Evolutionary conservation across 2,797 vertebrate species (phyloP).

Genomic region (Squalus acanthias): DNA sequence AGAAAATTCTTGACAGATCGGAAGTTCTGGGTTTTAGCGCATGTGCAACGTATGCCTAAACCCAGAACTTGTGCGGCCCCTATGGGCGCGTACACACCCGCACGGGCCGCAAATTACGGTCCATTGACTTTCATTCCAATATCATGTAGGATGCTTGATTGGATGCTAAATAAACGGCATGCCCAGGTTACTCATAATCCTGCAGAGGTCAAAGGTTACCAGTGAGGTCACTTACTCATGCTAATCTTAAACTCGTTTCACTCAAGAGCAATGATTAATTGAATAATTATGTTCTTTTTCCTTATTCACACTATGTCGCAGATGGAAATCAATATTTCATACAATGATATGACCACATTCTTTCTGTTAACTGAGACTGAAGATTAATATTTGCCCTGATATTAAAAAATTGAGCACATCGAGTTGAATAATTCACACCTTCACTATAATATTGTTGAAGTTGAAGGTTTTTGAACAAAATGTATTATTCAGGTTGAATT

Average conservation of each 20-base stretch:
- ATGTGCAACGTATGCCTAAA: too few relatives aligned
- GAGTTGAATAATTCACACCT: background rate
- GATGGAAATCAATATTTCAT: background rate
- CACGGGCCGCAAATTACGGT: too few relatives aligned
- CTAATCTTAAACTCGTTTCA: background rate
- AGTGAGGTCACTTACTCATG: background rate
- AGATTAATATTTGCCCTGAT: background rate
- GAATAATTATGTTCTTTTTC: background rate
- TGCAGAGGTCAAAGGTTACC: background rate
- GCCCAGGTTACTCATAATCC: background rate
- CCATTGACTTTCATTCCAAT: background rate
- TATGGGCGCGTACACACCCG: too few relatives aligned
- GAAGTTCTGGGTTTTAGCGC: too few relatives aligned
- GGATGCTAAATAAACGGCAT: background rate
- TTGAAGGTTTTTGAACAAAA: background rate
- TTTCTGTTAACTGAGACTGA: background rate
- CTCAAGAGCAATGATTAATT: background rate
- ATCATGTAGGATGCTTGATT: background rate
- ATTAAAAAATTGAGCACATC: background rate
- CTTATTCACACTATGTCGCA: background rate
- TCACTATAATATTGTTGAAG: background rate
- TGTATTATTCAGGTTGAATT: background rate
- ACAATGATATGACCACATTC: background rate
- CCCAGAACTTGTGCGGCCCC: too few relatives aligned
- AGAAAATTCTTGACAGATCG: too few relatives aligned